These are phyloP conservation scores for Onychostoma macrolepis DNA, from an alignment of 2,113 vertebrate genomes.

Conservation along the genomic window DNA sequence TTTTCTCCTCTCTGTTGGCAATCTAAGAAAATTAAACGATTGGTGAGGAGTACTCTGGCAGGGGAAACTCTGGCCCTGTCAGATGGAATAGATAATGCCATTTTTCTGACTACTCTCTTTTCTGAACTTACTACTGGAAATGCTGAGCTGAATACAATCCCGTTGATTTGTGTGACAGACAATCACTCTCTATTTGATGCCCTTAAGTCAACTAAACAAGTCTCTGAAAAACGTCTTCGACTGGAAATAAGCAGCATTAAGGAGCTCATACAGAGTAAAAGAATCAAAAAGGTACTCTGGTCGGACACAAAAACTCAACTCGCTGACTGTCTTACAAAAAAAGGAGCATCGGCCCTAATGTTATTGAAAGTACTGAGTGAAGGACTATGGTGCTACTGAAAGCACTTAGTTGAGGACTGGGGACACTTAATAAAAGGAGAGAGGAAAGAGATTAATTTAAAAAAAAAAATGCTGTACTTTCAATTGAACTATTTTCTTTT, in stretches of 20 bases:
- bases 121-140: neutral
- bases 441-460: neutral
- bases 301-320: no score
- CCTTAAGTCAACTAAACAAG: neutral
- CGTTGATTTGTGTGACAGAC: neutral
- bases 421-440: neutral
- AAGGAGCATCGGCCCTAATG: neutral
- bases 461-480: neutral
- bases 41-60: slow-evolving; percentile 8
- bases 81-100: neutral
- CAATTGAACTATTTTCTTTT: neutral
- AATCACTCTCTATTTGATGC: neutral
- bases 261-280: neutral
- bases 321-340: no score
- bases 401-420: neutral
- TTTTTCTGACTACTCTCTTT: neutral
- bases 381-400: neutral
- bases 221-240: neutral
- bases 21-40: neutral
- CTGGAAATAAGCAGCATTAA: neutral
- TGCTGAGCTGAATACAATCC: neutral
- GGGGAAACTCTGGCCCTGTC: neutral
- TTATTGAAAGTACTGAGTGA: neutral
- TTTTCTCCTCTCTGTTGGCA: slow-evolving; percentile 9
- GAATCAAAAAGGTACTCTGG: no score